phyloP scores from a whole-genome alignment of 2,113 vertebrate species.

The Megaptera novaeangliae region DNA sequence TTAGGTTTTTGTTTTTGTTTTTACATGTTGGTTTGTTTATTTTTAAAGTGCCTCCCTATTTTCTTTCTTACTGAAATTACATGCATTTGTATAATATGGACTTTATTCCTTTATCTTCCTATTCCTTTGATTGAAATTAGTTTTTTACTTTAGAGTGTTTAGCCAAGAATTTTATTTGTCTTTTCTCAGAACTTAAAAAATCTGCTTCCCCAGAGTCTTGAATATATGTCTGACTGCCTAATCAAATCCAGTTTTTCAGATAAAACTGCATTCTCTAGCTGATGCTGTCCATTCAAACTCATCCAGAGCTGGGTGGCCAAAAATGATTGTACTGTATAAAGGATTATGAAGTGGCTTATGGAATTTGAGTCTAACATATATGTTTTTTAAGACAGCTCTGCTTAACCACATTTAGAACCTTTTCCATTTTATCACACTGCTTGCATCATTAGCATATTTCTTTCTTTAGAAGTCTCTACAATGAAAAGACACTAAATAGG shows the following conservation, averaged over 20 bases:
- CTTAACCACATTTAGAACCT: neutral
- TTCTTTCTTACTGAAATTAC: neutral
- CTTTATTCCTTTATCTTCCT: neutral
- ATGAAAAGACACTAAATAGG: neutral
- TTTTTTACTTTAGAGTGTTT: neutral
- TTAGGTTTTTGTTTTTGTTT: neutral
- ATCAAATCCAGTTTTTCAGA: neutral
- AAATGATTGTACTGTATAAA: neutral
- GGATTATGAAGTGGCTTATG: neutral
- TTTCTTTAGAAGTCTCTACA: neutral
- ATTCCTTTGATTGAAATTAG: neutral
- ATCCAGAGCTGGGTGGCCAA: neutral
- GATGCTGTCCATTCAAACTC: neutral
- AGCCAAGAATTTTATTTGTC: neutral
- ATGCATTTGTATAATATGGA: neutral
- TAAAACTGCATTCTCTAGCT: neutral
- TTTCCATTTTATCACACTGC: neutral
- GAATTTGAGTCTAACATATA: neutral
- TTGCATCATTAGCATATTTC: neutral
- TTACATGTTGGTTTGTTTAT: neutral
- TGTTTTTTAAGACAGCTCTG: neutral
- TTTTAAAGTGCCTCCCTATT: neutral
- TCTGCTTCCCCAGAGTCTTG: neutral
- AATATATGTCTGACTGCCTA: neutral
- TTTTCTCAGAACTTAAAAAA: constrained; percentile 12